phyloP scores from a whole-genome alignment of 2,113 vertebrate species.

The Peromyscus maniculatus region DNA sequence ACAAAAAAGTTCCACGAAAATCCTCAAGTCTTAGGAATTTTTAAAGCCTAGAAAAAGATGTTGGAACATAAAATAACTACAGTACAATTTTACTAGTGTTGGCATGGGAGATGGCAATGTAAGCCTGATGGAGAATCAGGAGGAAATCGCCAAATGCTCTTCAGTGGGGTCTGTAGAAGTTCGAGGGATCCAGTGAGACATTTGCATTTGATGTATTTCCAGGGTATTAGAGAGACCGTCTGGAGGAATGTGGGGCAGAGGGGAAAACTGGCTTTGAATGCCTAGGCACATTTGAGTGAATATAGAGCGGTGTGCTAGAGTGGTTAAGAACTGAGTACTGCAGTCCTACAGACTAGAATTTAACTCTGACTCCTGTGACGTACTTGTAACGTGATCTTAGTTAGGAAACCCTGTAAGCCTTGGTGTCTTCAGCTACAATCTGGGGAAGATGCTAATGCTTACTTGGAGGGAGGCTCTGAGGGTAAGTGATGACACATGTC shows the following conservation, averaged over 20 bases:
- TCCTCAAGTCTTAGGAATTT: background rate
- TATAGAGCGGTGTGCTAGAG: rapidly evolving
- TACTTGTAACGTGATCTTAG: background rate
- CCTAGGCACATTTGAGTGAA: background rate
- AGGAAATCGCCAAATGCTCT: background rate
- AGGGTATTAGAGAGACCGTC: background rate
- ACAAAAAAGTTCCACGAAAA: background rate
- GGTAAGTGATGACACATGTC: background rate
- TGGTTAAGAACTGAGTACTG: background rate
- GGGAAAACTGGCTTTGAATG: background rate
- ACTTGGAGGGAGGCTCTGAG: background rate
- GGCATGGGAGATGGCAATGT: background rate
- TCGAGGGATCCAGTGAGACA: background rate
- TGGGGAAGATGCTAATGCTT: background rate
- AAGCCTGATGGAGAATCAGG: background rate
- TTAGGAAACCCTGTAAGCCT: background rate
- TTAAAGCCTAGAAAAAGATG: background rate
- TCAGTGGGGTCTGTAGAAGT: background rate
- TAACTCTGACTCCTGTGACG: background rate
- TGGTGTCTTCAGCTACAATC: background rate
- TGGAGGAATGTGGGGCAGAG: background rate
- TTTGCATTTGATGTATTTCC: background rate
- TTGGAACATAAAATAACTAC: background rate
- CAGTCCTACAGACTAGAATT: background rate
- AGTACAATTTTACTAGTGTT: background rate